These are phyloP conservation scores for Callithrix jacchus DNA, from an alignment of 2,113 vertebrate species.

Conservation along the genomic window DNA sequence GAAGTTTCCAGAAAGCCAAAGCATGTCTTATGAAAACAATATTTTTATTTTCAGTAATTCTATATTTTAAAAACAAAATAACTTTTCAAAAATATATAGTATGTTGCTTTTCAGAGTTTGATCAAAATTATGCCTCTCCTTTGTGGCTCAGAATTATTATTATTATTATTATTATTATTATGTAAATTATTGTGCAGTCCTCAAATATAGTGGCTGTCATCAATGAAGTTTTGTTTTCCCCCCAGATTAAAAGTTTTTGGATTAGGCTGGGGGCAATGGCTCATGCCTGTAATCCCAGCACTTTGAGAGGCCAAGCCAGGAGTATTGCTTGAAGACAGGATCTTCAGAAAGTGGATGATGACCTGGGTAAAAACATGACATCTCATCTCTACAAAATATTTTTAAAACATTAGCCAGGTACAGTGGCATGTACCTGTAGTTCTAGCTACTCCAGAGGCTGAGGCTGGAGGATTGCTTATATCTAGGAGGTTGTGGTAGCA, in stretches of 20 bases:
- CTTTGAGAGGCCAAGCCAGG: no score
- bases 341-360: no score
- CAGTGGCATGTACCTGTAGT: no score
- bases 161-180: neutral
- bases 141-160: neutral
- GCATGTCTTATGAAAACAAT: neutral
- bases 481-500: no score
- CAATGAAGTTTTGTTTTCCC: neutral
- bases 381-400: no score
- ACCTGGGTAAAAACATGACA: no score
- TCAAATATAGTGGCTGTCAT: neutral
- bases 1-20: slow-evolving; percentile 6
- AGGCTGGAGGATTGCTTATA: no score
- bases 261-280: no score
- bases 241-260: neutral
- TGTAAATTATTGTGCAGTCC: neutral
- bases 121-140: neutral
- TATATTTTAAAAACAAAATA: neutral
- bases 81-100: neutral
- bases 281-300: no score
- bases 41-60: neutral
- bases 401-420: no score
- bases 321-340: no score
- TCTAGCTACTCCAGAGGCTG: no score
- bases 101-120: neutral